These are phyloP conservation scores for Lycophotia porphyrea DNA, from an alignment of 2,888 invertebrate species.

Conservation along the genomic window DNA sequence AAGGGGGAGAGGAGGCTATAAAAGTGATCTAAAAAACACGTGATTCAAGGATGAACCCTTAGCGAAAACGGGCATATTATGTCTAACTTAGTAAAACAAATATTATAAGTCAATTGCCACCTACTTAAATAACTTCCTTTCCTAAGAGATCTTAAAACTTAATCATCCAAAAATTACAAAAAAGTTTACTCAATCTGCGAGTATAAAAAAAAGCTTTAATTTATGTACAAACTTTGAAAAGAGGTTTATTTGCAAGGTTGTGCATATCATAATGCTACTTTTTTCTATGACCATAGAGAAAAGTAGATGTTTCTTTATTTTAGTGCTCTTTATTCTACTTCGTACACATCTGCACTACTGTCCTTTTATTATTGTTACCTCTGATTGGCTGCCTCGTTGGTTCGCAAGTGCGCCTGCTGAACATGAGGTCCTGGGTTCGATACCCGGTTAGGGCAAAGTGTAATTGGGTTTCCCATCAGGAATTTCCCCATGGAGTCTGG, in stretches of 20 bases:
- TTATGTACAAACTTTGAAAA: constrained; percentile 39
- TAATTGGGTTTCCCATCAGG: not conserved
- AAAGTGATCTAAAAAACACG: not conserved
- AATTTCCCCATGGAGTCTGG: not conserved
- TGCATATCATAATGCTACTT: constrained; percentile 42
- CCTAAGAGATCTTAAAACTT: not conserved
- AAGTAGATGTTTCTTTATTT: constrained; percentile 42
- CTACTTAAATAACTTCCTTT: constrained; percentile 30
- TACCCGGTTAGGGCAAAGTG: not conserved
- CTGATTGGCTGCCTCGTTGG: not conserved
- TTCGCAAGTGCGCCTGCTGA: not conserved
- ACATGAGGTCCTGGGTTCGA: not conserved
- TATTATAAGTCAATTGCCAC: constrained; percentile 16
- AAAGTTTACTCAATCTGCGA: constrained; percentile 10
- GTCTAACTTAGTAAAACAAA: constrained; percentile 7
- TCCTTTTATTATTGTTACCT: not conserved
- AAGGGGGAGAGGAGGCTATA: too few relatives aligned
- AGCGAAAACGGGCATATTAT: not conserved
- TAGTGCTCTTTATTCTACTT: not conserved
- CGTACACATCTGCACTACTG: not conserved
- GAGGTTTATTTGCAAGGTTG: constrained; percentile 41
- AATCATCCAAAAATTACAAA: constrained; percentile 7
- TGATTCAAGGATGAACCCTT: not conserved
- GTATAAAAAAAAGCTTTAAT: constrained; percentile 58
- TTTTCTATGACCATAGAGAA: constrained; percentile 56